Evolutionary conservation across 2,888 invertebrate species (phyloP), one percentile per base, ranked within the genome.

Genomic region (Ophraella communa): DNA sequence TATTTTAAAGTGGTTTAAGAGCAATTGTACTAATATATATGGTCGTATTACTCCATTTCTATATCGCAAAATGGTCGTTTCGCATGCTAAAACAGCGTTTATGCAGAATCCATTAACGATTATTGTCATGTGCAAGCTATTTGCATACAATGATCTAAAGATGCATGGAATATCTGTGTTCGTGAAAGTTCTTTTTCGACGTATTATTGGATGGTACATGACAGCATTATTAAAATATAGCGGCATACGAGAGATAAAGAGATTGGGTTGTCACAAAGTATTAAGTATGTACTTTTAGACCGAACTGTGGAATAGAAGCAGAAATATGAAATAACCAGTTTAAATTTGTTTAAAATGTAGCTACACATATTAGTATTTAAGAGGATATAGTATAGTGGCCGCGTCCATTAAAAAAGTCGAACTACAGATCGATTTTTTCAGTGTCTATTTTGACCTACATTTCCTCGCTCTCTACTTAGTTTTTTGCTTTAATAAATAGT

Each of bases 31-130:
- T 11, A n/a, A 23, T 47, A 51, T 51, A 23, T 49, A 51, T 51
- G 23, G 24, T 14, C 23, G 3, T 24, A 17, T 27, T 27, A 51
- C 49, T 27, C 7, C 8, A 27, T 8, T 51, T 23, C 27, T 14
- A 51, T 51, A 17, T 27, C 21, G 27, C 17, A 51, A 23, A 51
- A 51, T 27, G 27, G 8, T 51, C 49, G 49, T 51, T 23, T 17
- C n/a, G 27, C 27, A 7, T 27, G 27, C 49, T 51, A 27, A 17
- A 51, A 27, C 49, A 24, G 17, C 49, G 24, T 51, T 51, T 51
- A 51, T 51, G 49, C 27, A 14, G 49, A 51, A 51, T 51, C n/a
- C 27, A 51, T 51, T 51, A 51, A 27, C 27, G 49, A 24, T 24
- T 24, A 24, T 27, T 27, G 49, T 51, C 49, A 51, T 51, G 49